Base-by-base conservation (phyloP, 2,888 invertebrate species). In the Amphipoea lucens region DNA sequence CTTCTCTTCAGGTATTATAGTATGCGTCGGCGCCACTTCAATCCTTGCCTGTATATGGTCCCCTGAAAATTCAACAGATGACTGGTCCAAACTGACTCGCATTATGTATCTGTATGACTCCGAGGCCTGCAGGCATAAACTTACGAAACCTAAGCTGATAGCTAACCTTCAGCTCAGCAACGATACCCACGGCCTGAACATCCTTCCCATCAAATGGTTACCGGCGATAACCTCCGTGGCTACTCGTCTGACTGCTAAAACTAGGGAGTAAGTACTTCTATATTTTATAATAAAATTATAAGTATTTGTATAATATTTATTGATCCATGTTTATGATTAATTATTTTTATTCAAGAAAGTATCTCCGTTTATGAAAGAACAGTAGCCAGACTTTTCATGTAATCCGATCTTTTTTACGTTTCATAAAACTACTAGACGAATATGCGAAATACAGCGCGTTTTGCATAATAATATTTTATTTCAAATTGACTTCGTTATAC, bases 21-120 rank as follows among this genome's bases (percentile, higher is more conserved):
- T 95, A 0, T 92, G 90, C 74, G 0, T 87, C 0, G 93, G 92
- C 0, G 88, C 93, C 0, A 51, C 76, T 2, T 92, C 95, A 0
- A 88, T 96, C 3, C 81, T 93, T 2, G 23, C 79, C 9, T 96
- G 96, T 79, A 11, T 92, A 0, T 96, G 96, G 96, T 83, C 84
- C 0, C 96, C 95, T 0, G 91, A 93, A 14, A 29, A 88, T 0
- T 82, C 92, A 0, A 76, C 74, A 0, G 65, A 86, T 4, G 96
- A 96, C 76, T 92, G 87, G 51, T 92, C 94, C 82, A 95, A 94
- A 77, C 87, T 96, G 4, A 89, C 90, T 2, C 93, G 96, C 9
- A 93, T 96, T 74, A 96, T 96, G 96, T 96, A 96, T 76, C 88
- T 96, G 3, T 96, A 94, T 81, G 96, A 96, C 71, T 91, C 92